phyloP scores from a whole-genome alignment of 2,888 invertebrate species.

The Lacanobia oleracea region DNA sequence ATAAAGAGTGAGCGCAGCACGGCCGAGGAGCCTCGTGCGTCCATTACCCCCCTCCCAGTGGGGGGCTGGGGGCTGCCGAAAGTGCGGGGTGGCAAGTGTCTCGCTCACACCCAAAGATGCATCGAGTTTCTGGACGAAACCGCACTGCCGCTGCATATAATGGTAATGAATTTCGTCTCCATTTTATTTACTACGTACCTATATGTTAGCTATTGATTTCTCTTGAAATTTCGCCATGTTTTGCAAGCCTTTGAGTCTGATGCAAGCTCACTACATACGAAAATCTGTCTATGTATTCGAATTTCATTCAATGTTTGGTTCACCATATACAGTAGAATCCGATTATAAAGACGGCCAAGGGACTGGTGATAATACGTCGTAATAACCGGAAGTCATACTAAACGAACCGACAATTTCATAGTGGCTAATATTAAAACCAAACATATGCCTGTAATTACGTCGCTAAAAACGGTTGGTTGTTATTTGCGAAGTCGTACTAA shows the following conservation, averaged over 20 bases:
- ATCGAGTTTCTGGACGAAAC: constrained; percentile 88
- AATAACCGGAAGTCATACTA: too few relatives aligned
- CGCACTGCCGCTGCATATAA: constrained; percentile 84
- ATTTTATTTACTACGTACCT: constrained; percentile 67
- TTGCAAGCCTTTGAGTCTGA: constrained; percentile 29
- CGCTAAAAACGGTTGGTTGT: too few relatives aligned
- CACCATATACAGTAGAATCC: too few relatives aligned
- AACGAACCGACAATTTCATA: too few relatives aligned
- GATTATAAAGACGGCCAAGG: too few relatives aligned
- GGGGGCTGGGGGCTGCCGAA: constrained; percentile 76
- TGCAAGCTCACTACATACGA: constrained; percentile 4
- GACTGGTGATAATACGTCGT: too few relatives aligned
- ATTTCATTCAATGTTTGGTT: background rate
- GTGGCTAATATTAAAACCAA: too few relatives aligned
- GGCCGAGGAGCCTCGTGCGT: constrained; percentile 88
- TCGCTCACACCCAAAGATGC: constrained; percentile 88
- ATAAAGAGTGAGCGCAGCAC: constrained; percentile 86
- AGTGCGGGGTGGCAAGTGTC: constrained; percentile 80
- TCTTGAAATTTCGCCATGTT: constrained; percentile 47
- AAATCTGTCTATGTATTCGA: background rate
- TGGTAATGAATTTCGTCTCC: constrained; percentile 87
- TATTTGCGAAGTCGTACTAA: too few relatives aligned
- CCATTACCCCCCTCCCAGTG: constrained; percentile 83
- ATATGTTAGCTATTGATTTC: constrained; percentile 57
- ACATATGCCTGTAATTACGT: too few relatives aligned